phyloP scores from a whole-genome alignment of 35 echinoderm and acorn worm species.

The Anneissia japonica region DNA sequence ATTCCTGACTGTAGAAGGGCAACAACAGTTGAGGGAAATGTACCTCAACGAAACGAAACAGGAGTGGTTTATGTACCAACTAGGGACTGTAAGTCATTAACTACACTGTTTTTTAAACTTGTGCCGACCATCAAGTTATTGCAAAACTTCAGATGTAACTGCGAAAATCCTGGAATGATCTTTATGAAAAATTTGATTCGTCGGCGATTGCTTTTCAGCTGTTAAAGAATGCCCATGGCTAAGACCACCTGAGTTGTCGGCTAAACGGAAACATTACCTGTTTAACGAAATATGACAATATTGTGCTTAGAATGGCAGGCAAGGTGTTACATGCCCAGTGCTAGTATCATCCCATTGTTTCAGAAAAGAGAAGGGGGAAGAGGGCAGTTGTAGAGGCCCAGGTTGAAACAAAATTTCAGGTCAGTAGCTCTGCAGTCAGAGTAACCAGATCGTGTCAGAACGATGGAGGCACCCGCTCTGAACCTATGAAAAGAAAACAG shows the following conservation, averaged over 20 bases:
- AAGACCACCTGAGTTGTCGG: conserved; percentile 22
- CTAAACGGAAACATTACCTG: neutral
- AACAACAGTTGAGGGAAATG: neutral
- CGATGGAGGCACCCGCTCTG: no score
- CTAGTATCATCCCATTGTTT: no score
- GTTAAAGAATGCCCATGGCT: neutral
- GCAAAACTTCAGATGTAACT: conserved; percentile 33
- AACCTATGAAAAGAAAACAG: no score
- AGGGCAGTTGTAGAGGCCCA: no score
- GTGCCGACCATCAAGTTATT: conserved; percentile 30
- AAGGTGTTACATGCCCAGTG: neutral
- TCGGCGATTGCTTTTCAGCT: conserved; percentile 7
- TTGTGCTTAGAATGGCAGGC: neutral
- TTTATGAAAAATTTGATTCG: neutral
- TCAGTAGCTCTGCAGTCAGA: no score
- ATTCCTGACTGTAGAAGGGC: conserved; percentile 10
- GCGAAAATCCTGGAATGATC: neutral
- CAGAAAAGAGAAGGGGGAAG: no score
- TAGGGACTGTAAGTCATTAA: conserved; percentile 33
- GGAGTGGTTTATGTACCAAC: conserved; percentile 9
- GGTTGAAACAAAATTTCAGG: no score
- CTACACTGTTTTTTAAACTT: conserved; percentile 19
- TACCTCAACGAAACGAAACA: conserved; percentile 10
- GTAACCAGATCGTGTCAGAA: no score
- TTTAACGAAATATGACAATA: conserved; percentile 20